Percentiles rank a stretch among this genome's conserved stretches.
Conservation (phyloP, 2,113 vertebrate genomes). For the Sinocyclocheilus anshuiensis region DNA sequence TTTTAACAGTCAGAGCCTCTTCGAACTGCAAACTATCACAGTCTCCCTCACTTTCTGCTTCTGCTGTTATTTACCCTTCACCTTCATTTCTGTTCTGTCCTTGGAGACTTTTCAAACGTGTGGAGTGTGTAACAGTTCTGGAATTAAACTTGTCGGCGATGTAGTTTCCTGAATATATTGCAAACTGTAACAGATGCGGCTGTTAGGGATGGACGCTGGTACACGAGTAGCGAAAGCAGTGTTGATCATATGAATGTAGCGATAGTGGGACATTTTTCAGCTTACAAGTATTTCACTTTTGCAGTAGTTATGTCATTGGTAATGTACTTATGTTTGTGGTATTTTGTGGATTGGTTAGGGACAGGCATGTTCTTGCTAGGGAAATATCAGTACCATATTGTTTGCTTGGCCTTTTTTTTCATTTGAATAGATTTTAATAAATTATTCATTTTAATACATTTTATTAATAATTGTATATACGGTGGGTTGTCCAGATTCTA, state of each 20-base stretch:
- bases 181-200: background rate
- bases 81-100: constrained; percentile 52
- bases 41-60: background rate
- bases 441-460: too few relatives aligned
- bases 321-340: background rate
- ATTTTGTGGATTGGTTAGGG: background rate
- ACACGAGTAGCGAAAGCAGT: background rate
- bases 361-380: too few relatives aligned
- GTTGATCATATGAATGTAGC: background rate
- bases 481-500: too few relatives aligned
- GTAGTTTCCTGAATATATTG: constrained; percentile 4
- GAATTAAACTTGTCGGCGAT: background rate
- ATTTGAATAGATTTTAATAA: too few relatives aligned
- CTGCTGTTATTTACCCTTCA: constrained; percentile 25
- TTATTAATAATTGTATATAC: too few relatives aligned
- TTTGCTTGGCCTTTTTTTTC: too few relatives aligned
- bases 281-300: background rate
- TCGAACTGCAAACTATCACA: constrained; percentile 20
- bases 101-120: constrained; percentile 67
- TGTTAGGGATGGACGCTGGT: constrained; percentile 8
- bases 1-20: background rate
- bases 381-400: too few relatives aligned
- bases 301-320: background rate
- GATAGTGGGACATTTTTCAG: background rate
- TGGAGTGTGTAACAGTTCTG: constrained; percentile 48